Percentiles rank a stretch among this genome's conserved stretches.
Conservation (phyloP, 23 tunicate species). For the Aplidium turbinatum region DNA sequence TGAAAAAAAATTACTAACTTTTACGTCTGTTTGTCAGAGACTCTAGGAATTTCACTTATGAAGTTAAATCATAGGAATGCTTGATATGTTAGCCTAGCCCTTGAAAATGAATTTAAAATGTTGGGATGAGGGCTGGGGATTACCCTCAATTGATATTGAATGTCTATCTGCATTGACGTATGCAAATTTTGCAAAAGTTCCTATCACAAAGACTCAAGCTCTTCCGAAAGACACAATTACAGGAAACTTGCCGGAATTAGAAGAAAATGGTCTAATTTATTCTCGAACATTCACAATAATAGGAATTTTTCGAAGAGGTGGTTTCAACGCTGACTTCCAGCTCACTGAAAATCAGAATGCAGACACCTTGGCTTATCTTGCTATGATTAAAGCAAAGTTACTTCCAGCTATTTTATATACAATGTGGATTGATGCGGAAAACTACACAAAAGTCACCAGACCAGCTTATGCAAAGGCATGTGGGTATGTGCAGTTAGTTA, state of each 20-base stretch:
- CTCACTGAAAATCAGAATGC: slow-evolving; percentile 52
- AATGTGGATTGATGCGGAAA: slow-evolving; percentile 73
- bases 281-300: slow-evolving; percentile 48
- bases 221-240: slow-evolving; percentile 58
- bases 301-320: slow-evolving; percentile 62
- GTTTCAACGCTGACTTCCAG: slow-evolving; percentile 74
- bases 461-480: slow-evolving; percentile 67
- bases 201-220: slow-evolving; percentile 7
- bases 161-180: slow-evolving; percentile 72
- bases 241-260: slow-evolving; percentile 75
- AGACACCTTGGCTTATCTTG: slow-evolving; percentile 80
- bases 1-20: too few species aligned
- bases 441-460: slow-evolving; percentile 73
- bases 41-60: too few species aligned
- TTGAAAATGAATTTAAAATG: slow-evolving; percentile 47
- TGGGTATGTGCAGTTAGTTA: slow-evolving; percentile 76
- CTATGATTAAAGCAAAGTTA: slow-evolving; percentile 63
- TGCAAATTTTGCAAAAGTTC: slow-evolving; percentile 56
- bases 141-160: slow-evolving; percentile 73
- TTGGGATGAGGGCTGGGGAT: slow-evolving; percentile 76
- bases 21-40: too few species aligned
- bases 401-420: slow-evolving; percentile 63
- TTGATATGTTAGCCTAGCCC: too few species aligned
- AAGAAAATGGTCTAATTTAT: slow-evolving; percentile 58
- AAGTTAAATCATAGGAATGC: too few species aligned